Conservation (phyloP, 2,888 invertebrate species). For the Dorcus hopei region DNA sequence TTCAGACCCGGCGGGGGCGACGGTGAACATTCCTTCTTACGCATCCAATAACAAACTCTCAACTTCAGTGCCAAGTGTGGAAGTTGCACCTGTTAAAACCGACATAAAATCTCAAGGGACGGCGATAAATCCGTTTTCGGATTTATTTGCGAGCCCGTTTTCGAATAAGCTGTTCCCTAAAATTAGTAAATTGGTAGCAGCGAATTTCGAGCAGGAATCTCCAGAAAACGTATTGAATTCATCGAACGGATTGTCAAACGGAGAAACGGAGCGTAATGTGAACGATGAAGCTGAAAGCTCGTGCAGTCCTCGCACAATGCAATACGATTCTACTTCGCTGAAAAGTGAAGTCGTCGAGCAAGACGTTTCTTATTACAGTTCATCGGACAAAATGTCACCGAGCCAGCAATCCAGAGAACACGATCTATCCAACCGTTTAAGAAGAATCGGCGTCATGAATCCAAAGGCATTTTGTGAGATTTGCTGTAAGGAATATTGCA, state of each 20-base stretch:
- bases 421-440: conserved; percentile 71
- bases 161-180: conserved; percentile 50
- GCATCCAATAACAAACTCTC: conserved; percentile 42
- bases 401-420: conserved; percentile 58
- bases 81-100: conserved; percentile 35
- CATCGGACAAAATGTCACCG: conserved; percentile 42
- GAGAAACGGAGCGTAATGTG: background rate
- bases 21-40: conserved; percentile 41
- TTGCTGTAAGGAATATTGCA: conserved; percentile 90
- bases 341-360: conserved; percentile 41
- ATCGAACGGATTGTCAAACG: conserved; percentile 52
- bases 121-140: conserved; percentile 55
- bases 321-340: conserved; percentile 44
- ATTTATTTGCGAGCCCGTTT: conserved; percentile 69
- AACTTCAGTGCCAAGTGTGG: conserved; percentile 42
- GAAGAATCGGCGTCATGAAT: conserved; percentile 76
- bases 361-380: conserved; percentile 33
- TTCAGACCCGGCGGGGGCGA: conserved; percentile 24
- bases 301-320: conserved; percentile 39
- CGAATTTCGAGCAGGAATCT: background rate
- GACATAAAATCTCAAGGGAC: conserved; percentile 33
- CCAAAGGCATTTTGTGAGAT: conserved; percentile 92
- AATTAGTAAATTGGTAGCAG: conserved; percentile 5
- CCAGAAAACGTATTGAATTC: conserved; percentile 29
- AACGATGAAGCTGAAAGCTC: conserved; percentile 36